A percentile compares a stretch with the other conserved stretches of the same genome.
Evolutionary conservation across 2,797 vertebrate species (phyloP).

Genomic region (Epinephelus malabaricus): DNA sequence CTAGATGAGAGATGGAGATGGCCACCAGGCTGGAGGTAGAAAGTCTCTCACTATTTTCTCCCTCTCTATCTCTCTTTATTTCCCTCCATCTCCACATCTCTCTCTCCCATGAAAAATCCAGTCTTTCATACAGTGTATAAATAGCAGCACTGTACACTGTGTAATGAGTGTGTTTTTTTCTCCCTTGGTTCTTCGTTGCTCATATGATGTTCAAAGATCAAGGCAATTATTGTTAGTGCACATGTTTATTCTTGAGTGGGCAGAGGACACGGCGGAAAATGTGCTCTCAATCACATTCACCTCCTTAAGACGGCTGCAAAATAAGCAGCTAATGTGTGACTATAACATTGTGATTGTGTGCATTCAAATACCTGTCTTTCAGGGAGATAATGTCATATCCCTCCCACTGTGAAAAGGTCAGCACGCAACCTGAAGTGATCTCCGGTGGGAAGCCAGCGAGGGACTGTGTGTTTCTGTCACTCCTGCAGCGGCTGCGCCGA

Average conservation of each 20-base stretch:
- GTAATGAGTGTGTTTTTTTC: constrained; percentile 26
- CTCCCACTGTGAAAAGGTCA: constrained; percentile 14
- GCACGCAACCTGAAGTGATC: neutral
- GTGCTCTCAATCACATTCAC: neutral
- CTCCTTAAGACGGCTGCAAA: neutral
- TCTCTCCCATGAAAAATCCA: constrained; percentile 37
- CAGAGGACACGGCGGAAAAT: neutral
- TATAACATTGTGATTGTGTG: neutral
- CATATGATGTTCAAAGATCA: constrained; percentile 36
- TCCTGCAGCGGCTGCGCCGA: neutral
- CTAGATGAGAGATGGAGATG: constrained; percentile 62
- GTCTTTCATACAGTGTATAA: constrained; percentile 34
- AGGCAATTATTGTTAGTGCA: constrained; percentile 27
- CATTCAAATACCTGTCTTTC: neutral
- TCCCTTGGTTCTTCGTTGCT: neutral
- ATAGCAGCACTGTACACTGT: constrained; percentile 34
- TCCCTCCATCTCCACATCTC: constrained; percentile 16
- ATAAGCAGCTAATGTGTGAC: constrained; percentile 2
- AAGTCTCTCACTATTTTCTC: constrained; percentile 46
- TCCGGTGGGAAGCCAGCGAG: constrained; percentile 1
- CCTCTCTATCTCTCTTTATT: constrained; percentile 8
- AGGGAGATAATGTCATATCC: neutral
- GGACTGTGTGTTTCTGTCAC: neutral
- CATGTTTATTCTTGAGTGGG: constrained; percentile 15
- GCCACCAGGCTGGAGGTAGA: constrained; percentile 51